Conservation (phyloP, 1,140 invertebrate species). For the Neodiprion pinetum region DNA sequence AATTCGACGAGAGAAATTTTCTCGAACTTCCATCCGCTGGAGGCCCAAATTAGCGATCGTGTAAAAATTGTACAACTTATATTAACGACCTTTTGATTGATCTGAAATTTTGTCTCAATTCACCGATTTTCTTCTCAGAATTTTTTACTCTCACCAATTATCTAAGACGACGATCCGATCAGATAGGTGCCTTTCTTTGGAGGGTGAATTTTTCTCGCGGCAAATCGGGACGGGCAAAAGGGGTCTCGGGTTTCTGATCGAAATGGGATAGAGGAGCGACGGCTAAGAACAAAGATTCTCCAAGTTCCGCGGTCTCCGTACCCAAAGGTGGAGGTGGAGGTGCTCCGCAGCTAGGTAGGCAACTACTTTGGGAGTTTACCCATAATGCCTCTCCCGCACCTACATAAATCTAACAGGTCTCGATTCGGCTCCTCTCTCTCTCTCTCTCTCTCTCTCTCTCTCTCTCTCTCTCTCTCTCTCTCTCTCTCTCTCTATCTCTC, state of each 20-base stretch:
- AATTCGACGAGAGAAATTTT: too few species aligned
- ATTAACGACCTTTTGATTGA: too few species aligned
- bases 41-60: too few species aligned
- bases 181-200: not conserved
- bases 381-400: conserved; percentile 30
- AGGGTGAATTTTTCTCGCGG: not conserved
- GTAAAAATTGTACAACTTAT: too few species aligned
- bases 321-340: not conserved
- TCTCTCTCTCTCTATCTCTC: conserved; percentile 40
- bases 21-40: too few species aligned
- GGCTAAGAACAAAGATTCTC: conserved; percentile 31
- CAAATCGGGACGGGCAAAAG: not conserved
- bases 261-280: not conserved
- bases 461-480: too few species aligned
- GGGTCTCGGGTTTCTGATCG: not conserved
- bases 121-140: too few species aligned
- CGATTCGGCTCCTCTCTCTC: conserved; percentile 43
- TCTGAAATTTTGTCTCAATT: too few species aligned
- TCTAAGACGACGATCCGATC: too few species aligned
- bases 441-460: conserved; percentile 28
- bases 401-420: conserved; percentile 49
- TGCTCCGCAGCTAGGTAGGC: conserved; percentile 24
- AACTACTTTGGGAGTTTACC: conserved; percentile 37
- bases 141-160: too few species aligned
- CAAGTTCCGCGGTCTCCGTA: conserved; percentile 12